Base-by-base conservation (phyloP, 2,888 invertebrate species). In the Tachystola acroxantha region DNA sequence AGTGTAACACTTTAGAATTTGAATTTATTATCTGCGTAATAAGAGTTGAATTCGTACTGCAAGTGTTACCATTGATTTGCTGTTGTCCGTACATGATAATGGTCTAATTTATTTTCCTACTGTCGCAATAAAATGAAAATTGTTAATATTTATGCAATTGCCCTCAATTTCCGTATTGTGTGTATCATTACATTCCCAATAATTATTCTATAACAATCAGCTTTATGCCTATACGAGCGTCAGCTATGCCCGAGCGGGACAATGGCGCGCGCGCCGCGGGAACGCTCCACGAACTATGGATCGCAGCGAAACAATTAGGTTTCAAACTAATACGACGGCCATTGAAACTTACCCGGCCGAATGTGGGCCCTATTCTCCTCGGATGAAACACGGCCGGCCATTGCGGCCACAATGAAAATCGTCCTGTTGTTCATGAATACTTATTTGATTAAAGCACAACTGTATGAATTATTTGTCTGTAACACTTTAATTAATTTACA, bases 231-330 rank as follows among this genome's bases (percentile, higher is more conserved):
- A n/a, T n/a, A n/a, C n/a, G n/a, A n/a, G n/a, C n/a, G n/a, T n/a
- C n/a, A n/a, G n/a, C n/a, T n/a, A n/a, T n/a, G 16, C 16, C 10
- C 30, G 39, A 42, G 35, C 36, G 38, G 36, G 38, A 35, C 32
- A 53, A 56, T 56, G 58, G 64, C 54, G 55, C 32, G 64, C 54
- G 55, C 32, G 22, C n/a, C 11, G 32, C 22, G 22, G 12, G 32
- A 24, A 24, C 13, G 25, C 13, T 10, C 13, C 9, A 5, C 24
- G 33, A 37, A 32, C 13, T 3, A 5, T 13, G 33, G 39, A 32
- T 39, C 45, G 57, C 48, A 36, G 40, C 52, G 56, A 61, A 72
- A 72, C 75, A 72, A 74, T 75, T 76, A 67, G 63, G 64, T 67
- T 64, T 45, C 61, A 55, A 70, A 69, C 73, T 71, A 68, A 66